phyloP scores from a whole-genome alignment of 2,888 invertebrate species.

The Gerris lacustris region DNA sequence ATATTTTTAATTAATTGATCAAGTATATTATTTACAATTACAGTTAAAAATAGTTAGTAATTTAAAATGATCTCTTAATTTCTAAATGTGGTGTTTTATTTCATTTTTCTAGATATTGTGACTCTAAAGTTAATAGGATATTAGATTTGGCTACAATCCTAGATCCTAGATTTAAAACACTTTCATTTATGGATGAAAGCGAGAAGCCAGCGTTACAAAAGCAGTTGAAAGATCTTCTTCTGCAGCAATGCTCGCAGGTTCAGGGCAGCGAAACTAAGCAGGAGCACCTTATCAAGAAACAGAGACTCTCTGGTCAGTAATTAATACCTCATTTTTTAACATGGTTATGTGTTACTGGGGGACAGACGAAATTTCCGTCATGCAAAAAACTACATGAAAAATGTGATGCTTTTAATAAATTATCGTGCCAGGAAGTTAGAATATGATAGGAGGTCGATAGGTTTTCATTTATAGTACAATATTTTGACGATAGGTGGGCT shows the following conservation, averaged over 20 bases:
- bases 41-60: too few species aligned
- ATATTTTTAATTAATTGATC: too few species aligned
- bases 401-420: too few species aligned
- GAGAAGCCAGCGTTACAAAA: slow-evolving; percentile 36
- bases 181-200: slow-evolving; percentile 40
- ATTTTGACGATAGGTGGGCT: too few species aligned
- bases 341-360: neutral
- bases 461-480: too few species aligned
- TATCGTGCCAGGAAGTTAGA: too few species aligned
- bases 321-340: neutral
- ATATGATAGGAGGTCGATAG: too few species aligned
- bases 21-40: too few species aligned
- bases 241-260: slow-evolving; percentile 34
- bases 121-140: slow-evolving; percentile 36
- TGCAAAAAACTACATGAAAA: too few species aligned
- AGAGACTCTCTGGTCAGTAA: slow-evolving; percentile 36
- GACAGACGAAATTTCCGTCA: too few species aligned
- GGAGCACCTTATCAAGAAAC: slow-evolving; percentile 33
- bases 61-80: neutral
- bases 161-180: slow-evolving; percentile 41
- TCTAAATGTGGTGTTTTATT: slow-evolving; percentile 8
- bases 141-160: slow-evolving; percentile 40
- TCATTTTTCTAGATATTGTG: slow-evolving; percentile 36
- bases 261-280: slow-evolving; percentile 31
- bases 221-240: slow-evolving; percentile 38